A percentile compares a stretch with the other conserved stretches of the same genome.
Conservation (phyloP, 1,140 invertebrate species). For the Pomacea maculata region DNA sequence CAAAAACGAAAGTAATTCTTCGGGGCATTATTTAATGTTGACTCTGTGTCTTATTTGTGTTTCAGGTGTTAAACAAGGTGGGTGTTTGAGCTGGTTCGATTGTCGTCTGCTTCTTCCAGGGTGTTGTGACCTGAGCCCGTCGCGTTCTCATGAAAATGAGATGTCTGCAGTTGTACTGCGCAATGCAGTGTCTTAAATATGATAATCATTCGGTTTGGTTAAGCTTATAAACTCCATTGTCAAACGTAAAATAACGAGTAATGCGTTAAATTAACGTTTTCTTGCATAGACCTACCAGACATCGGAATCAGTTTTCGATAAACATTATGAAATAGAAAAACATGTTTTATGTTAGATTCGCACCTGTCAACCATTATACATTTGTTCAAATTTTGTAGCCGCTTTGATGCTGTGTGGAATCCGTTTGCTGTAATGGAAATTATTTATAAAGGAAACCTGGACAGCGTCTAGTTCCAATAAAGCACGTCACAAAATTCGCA, state of each 20-base stretch:
- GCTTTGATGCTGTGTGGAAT: no score
- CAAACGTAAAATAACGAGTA: not conserved
- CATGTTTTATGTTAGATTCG: no score
- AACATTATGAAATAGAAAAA: not conserved
- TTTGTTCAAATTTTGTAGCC: no score
- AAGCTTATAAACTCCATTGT: not conserved
- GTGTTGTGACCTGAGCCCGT: constrained; percentile 9
- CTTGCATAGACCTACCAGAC: no score
- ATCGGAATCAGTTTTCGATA: not conserved
- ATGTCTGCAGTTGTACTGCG: not conserved
- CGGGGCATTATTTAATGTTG: not conserved
- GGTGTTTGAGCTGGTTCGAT: constrained; percentile 33
- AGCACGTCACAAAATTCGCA: no score
- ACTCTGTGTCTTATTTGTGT: constrained; percentile 32
- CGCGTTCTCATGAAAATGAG: not conserved
- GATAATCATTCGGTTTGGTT: not conserved
- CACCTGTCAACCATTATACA: no score
- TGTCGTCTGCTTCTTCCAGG: constrained; percentile 1
- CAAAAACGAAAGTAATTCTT: not conserved
- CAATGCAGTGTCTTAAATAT: not conserved
- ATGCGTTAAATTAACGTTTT: no score
- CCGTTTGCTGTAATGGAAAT: no score
- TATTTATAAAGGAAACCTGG: no score
- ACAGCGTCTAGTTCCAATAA: no score
- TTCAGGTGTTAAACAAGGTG: constrained; percentile 83